Base-by-base conservation (phyloP, 2,888 invertebrate genomes). In the Oscheius myriophilus region DNA sequence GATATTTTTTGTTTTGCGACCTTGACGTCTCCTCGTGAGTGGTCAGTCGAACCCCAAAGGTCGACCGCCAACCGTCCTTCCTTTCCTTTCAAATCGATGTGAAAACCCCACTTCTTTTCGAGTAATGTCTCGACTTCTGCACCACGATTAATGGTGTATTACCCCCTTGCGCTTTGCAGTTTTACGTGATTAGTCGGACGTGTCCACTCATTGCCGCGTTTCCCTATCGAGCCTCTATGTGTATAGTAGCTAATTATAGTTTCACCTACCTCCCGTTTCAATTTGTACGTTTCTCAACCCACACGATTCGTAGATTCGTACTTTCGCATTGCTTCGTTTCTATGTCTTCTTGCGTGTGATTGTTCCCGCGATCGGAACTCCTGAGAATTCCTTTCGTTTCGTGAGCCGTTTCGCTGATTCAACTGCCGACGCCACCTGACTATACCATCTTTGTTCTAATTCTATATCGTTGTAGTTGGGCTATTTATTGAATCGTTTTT, bases 1-100 rank as follows among this genome's bases (percentile, higher is more conserved):
- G 61, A 49, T 61, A 61, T 61, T 61, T 61, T 61, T 61, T 61
- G 61, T 61, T 61, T 61, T 61, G 61, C 61, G 61, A 61, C 61
- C 61, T 61, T 61, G 61, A 49, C 61, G 21, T 49, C 46, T 46
- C 61, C 61, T 61, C 46, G 61, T 61, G 61, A 61, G 49, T 61
- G 61, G 61, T 61, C 61, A 61, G 61, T 61, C 61, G 49, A 49
- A 43, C 39, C 49, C 61, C 61, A 54, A 61, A 61, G 61, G 61
- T 61, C 61, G 61, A 61, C 46, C 61, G 49, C 49, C 46, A 57
- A 41, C 26, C 54, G 23, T 54, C 61, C 49, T 25, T 25, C 49
- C 49, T 61, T 25, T 25, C 49, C 49, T 61, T 26, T 61, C n/a
- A 26, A 61, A 61, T 61, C 61, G 49, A 61, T 61, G 61, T 61